Evolutionary conservation across 2,797 vertebrate species (phyloP).

Genomic region (Acomys russatus): DNA sequence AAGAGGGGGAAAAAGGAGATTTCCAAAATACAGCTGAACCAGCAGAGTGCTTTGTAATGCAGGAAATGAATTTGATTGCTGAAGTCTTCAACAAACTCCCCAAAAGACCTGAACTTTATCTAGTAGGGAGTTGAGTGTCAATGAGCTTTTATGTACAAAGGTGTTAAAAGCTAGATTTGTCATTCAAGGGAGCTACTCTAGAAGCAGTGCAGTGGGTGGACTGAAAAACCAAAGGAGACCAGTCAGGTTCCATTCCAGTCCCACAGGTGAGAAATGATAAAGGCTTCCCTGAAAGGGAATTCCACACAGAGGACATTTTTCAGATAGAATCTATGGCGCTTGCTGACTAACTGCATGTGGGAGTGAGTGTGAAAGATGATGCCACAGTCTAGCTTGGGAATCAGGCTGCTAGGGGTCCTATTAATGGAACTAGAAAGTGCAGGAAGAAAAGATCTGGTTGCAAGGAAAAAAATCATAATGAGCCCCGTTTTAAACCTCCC

Average conservation of each 20-base stretch:
- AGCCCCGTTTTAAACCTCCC: slow-evolving; percentile 37
- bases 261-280: background rate
- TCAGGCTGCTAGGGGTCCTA: background rate
- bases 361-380: background rate
- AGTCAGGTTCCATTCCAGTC: background rate
- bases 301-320: slow-evolving; percentile 18
- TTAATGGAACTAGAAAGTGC: slow-evolving; percentile 12
- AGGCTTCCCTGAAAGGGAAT: background rate
- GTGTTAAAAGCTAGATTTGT: background rate
- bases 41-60: background rate
- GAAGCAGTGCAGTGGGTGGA: background rate
- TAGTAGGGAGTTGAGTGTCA: background rate
- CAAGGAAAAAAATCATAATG: slow-evolving; percentile 12
- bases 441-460: slow-evolving; percentile 12
- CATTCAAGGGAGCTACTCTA: background rate
- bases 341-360: background rate
- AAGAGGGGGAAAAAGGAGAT: background rate
- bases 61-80: background rate
- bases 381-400: background rate
- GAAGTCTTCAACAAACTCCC: background rate
- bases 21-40: background rate
- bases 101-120: background rate
- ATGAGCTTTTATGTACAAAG: background rate
- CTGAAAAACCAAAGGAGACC: background rate
- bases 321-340: background rate